Base-by-base conservation (phyloP, 2,888 invertebrate species). In the Pyrgus malvae region DNA sequence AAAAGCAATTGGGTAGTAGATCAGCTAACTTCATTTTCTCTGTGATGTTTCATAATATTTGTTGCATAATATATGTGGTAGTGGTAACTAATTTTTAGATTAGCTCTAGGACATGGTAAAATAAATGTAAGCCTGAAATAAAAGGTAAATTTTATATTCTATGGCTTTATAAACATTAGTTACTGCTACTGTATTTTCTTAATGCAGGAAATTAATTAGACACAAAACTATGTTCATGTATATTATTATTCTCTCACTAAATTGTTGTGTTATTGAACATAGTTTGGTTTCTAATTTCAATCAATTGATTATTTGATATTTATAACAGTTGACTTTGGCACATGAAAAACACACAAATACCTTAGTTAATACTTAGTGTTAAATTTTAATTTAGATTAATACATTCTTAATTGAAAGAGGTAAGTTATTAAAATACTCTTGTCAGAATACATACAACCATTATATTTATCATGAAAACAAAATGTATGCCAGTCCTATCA, bases 1-100 rank as follows among this genome's bases (percentile, higher is more conserved):
- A 29, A 19, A 25, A 4, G 16, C 35, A 29, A 51, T 16, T 27
- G 3, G 44, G 63, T 59, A 61, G 63, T 55, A 58, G 59, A 64
- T 57, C 63, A 59, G 61, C 62, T 56, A 33, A 29, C 42, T 33
- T 48, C 35, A 31, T 31, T 23, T 27, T 19, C 27, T 25, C 37
- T 51, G 19, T 51, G 21, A 23, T 41, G 21, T 25, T 31, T 11
- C 38, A 31, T 19, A 21, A n/a, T n/a, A n/a, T n/a, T 9, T n/a
- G 9, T n/a, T 29, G 4, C 9, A 9, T 2, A 29, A 8, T 3
- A 2, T 8, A 29, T 6, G 6, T 21, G n/a, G 33, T 35, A 19
- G 42, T 25, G 42, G 25, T 42, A 27, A 37, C 50, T 31, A 48
- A 50, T 42, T 29, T 40, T 55, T 55, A 38, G 33, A 3, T n/a